These are phyloP conservation scores for Hippolais icterina DNA, from an alignment of 2,113 vertebrate species.

Conservation along the genomic window DNA sequence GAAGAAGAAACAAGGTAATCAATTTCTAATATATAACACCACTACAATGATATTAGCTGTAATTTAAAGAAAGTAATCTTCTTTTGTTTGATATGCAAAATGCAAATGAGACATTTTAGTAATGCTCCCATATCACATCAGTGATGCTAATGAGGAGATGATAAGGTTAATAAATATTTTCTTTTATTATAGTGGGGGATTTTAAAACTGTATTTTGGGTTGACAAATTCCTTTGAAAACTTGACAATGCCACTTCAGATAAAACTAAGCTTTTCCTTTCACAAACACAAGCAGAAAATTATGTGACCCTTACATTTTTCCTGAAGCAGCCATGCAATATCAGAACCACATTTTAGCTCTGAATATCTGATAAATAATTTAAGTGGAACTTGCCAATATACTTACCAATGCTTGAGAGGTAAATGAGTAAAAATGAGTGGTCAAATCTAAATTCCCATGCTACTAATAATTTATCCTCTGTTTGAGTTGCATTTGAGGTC, in stretches of 20 bases:
- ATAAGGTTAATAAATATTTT: slow-evolving; percentile 63
- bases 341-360: not conserved
- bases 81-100: slow-evolving; percentile 66
- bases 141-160: slow-evolving; percentile 50
- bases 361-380: not conserved
- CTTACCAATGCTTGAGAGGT: not conserved
- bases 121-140: slow-evolving; percentile 22
- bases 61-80: slow-evolving; percentile 67
- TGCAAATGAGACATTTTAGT: slow-evolving; percentile 72
- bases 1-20: slow-evolving; percentile 63
- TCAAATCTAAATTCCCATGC: not conserved
- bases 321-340: not conserved
- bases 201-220: not conserved
- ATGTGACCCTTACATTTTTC: not conserved
- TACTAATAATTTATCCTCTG: not conserved
- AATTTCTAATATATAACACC: slow-evolving; percentile 70
- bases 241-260: not conserved
- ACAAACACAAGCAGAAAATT: not conserved
- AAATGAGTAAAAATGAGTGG: not conserved
- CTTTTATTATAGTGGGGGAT: slow-evolving; percentile 21
- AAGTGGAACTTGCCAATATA: not conserved
- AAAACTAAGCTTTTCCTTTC: not conserved
- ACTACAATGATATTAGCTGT: slow-evolving; percentile 57
- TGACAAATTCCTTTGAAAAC: not conserved
- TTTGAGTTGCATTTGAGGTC: not conserved